Conservation (phyloP, 2,113 vertebrate species). For the Crypturellus undulatus region DNA sequence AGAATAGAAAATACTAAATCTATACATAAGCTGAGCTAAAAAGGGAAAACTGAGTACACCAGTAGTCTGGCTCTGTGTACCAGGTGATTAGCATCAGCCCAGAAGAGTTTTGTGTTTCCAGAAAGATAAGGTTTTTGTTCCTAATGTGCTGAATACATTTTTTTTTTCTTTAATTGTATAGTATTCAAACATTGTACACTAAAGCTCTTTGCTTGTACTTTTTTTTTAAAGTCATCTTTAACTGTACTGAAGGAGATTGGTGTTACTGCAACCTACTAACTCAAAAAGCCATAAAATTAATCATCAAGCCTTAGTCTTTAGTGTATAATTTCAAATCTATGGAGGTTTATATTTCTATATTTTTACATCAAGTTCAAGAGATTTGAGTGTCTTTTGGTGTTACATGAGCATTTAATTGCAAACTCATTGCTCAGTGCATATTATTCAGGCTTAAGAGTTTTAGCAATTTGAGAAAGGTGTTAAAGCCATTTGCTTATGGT, state of each 20-base stretch:
- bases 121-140: background rate
- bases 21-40: background rate
- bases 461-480: background rate
- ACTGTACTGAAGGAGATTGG: background rate
- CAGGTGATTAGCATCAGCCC: background rate
- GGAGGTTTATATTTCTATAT: background rate
- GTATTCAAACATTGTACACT: background rate
- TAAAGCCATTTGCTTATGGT: background rate
- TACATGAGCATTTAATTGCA: background rate
- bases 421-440: rapidly evolving
- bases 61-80: background rate
- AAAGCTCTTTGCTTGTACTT: background rate
- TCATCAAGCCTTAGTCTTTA: background rate
- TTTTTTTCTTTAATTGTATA: background rate
- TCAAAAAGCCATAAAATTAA: background rate
- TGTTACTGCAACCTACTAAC: background rate
- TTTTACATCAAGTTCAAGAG: background rate
- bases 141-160: background rate
- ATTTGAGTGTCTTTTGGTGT: background rate
- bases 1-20: background rate
- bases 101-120: conserved; percentile 27
- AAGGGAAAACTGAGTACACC: background rate
- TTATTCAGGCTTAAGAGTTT: background rate
- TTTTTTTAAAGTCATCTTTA: background rate
- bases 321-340: background rate